These are phyloP conservation scores for Hypanus sabinus DNA, from an alignment of 2,113 vertebrate genomes.

Conservation along the genomic window DNA sequence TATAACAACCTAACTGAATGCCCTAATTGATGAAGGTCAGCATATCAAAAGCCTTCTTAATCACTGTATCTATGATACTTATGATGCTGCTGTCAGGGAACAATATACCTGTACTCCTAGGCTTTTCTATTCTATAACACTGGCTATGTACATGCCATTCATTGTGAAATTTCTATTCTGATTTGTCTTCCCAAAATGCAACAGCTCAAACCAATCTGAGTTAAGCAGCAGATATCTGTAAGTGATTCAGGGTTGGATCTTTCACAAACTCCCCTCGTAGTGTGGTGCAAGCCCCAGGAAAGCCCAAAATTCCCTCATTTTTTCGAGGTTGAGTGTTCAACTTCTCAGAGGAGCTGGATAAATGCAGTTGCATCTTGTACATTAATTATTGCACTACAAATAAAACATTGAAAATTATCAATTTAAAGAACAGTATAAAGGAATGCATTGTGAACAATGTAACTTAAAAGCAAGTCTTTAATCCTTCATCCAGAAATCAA, in stretches of 20 bases:
- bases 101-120: too few relatives aligned
- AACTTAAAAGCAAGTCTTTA: neutral
- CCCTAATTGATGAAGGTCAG: too few relatives aligned
- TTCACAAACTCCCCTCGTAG: neutral
- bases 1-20: too few relatives aligned
- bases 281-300: neutral
- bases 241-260: neutral
- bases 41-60: too few relatives aligned
- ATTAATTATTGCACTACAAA: neutral
- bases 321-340: neutral
- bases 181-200: too few relatives aligned
- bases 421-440: neutral
- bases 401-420: neutral
- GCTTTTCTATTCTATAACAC: too few relatives aligned
- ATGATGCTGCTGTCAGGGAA: too few relatives aligned
- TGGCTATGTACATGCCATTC: too few relatives aligned
- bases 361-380: neutral
- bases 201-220: too few relatives aligned
- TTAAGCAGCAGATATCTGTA: too few relatives aligned
- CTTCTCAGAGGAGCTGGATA: neutral
- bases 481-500: neutral
- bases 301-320: neutral
- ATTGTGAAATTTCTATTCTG: too few relatives aligned
- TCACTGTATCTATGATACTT: too few relatives aligned
- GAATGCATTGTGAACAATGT: neutral